Percentiles rank a stretch among this genome's conserved stretches.
Conservation (phyloP, 2,113 vertebrate species). For the Chroicocephalus ridibundus region DNA sequence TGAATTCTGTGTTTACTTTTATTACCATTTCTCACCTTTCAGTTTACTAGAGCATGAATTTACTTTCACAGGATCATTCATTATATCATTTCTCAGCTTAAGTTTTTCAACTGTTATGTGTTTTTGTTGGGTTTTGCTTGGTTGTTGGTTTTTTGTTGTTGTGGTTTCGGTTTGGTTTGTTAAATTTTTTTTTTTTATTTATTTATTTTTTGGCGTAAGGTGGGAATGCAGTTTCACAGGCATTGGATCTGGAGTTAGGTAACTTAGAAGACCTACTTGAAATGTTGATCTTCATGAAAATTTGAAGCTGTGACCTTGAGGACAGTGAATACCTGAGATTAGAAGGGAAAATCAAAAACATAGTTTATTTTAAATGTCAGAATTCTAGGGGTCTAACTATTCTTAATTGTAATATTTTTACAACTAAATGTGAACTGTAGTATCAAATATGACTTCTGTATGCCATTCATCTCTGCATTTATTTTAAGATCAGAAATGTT, state of each 20-base stretch:
- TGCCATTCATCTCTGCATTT: background rate
- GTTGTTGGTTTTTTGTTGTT: background rate
- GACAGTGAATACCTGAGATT: background rate
- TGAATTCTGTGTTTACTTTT: background rate
- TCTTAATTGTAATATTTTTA: background rate
- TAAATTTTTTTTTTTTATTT: too few relatives aligned
- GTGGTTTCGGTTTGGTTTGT: background rate
- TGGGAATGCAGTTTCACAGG: background rate
- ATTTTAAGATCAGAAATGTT: background rate
- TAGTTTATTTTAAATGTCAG: background rate
- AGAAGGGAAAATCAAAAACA: background rate
- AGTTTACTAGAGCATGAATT: background rate
- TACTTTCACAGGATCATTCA: background rate
- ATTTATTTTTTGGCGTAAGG: background rate
- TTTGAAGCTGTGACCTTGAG: background rate
- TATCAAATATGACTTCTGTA: background rate
- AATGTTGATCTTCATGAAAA: background rate
- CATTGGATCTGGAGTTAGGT: background rate
- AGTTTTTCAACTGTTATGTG: background rate
- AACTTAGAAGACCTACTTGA: background rate
- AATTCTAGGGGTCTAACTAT: background rate
- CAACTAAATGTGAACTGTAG: background rate
- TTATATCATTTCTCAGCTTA: background rate
- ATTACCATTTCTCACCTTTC: background rate
- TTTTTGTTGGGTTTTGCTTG: background rate